Evolutionary conservation across 2,113 vertebrate genomes (phyloP), one percentile per base, ranked within the genome.

Genomic region (Poecilia latipinna): DNA sequence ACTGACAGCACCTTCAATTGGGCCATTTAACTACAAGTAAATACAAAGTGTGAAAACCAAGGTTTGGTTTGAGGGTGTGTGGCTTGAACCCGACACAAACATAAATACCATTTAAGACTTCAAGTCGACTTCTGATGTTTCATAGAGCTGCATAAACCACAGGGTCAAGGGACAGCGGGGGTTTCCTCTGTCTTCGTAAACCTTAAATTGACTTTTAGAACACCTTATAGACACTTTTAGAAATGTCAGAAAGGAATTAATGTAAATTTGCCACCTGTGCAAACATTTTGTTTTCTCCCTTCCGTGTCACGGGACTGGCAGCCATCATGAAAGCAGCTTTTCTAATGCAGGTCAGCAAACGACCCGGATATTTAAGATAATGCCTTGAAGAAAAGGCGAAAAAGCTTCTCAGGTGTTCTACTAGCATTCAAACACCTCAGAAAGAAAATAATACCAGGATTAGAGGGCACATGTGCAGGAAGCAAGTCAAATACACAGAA

Each of bases 1-100:
- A 35, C 29, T 19, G 57, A 71, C 32, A 42, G 12, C 10, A 26
- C 61, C 15, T 28, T 39, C 10, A 68, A 29, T 0, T 4, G 0
- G 26, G 64, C 74, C 62, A 64, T 51, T n/a, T 60, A 31, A 74
- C 39, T 11, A 12, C 33, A 51, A 73, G 35, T 22, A 12, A 64
- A 33, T n/a, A 1, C 3, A 13, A 13, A 22, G 24, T 10, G 7
- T 57, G 51, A 57, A 57, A n/a, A n/a, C 51, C 51, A 57, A 57
- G 19, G 5, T 57, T 57, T 57, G 2, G 10, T 48, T 48, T 48
- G 7, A 19, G 17, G 7, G 5, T 0, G 5, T 6, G 22, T 24
- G 48, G 19, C 19, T 15, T 4, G 3, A 37, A 42, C 39, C 15
- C 8, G 7, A 57, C 67, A 61, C 65, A 48, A 54, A 54, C 68